These are phyloP conservation scores for Petrophora chlorosata DNA, from an alignment of 2,888 invertebrate genomes.

Conservation along the genomic window DNA sequence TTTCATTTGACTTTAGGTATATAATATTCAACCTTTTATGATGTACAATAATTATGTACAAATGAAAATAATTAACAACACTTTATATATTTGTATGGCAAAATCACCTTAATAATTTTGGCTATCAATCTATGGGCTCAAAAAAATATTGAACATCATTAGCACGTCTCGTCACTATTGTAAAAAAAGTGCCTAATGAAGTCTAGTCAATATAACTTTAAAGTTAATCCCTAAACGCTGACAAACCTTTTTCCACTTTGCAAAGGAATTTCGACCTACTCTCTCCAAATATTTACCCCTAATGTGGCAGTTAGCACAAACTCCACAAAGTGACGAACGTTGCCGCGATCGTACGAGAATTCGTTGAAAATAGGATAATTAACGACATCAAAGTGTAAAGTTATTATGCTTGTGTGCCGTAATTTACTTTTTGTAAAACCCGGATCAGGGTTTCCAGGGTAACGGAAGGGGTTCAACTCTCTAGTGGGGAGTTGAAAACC, in stretches of 20 bases:
- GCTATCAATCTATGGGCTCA: too few relatives aligned
- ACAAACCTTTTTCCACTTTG: slow-evolving; percentile 6
- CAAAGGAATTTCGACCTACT: slow-evolving; percentile 10
- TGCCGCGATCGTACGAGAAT: slow-evolving; percentile 12
- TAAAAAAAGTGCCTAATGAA: too few relatives aligned
- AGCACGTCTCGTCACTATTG: too few relatives aligned
- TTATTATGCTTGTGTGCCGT: slow-evolving; percentile 13
- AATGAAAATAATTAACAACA: too few relatives aligned
- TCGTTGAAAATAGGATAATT: slow-evolving; percentile 23
- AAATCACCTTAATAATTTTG: too few relatives aligned
- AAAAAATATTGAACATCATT: too few relatives aligned
- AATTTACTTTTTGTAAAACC: slow-evolving; percentile 22
- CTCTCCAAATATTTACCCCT: neutral
- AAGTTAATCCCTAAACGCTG: slow-evolving; percentile 4
- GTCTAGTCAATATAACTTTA: too few relatives aligned
- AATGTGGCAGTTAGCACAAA: slow-evolving; percentile 5
- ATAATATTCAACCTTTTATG: too few relatives aligned
- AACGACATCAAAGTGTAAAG: slow-evolving; percentile 21
- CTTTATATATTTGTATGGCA: too few relatives aligned
- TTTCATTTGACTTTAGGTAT: too few relatives aligned
- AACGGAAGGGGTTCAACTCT: neutral
- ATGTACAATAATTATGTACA: too few relatives aligned
- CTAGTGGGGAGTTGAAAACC: too few relatives aligned
- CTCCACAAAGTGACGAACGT: slow-evolving; percentile 16
- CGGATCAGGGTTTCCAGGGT: slow-evolving; percentile 6